These are phyloP conservation scores for Drosophila quinaria DNA, from an alignment of 2,888 invertebrate species.

Conservation along the genomic window DNA sequence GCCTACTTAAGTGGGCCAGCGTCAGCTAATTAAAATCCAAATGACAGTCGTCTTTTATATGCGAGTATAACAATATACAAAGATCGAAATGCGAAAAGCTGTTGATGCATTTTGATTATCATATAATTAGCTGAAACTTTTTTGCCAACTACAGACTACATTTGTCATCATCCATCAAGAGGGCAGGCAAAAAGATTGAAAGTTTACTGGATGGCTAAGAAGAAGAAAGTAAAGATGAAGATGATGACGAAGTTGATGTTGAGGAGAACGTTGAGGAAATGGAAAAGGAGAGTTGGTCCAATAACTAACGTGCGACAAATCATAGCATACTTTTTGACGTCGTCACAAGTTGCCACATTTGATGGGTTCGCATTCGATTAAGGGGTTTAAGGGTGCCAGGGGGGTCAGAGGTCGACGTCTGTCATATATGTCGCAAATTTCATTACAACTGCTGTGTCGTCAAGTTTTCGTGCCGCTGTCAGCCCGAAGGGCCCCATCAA, in stretches of 20 bases:
- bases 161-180: slow-evolving; percentile 72
- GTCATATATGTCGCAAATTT: slow-evolving; percentile 79
- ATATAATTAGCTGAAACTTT: slow-evolving; percentile 68
- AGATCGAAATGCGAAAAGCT: slow-evolving; percentile 17
- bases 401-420: slow-evolving; percentile 28
- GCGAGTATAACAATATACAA: not conserved
- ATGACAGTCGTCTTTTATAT: slow-evolving; percentile 49
- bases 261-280: not conserved
- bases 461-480: slow-evolving; percentile 77
- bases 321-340: slow-evolving; percentile 69
- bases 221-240: not conserved
- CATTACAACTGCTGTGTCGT: slow-evolving; percentile 78
- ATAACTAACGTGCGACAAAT: slow-evolving; percentile 62
- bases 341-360: slow-evolving; percentile 66
- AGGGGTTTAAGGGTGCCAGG: too few relatives aligned
- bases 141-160: slow-evolving; percentile 36
- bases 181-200: slow-evolving; percentile 20
- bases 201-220: slow-evolving; percentile 6
- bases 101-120: slow-evolving; percentile 72
- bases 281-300: slow-evolving; percentile 1
- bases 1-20: slow-evolving; percentile 47
- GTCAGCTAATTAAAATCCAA: slow-evolving; percentile 71
- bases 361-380: slow-evolving; percentile 19
- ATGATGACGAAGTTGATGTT: not conserved
- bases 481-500: slow-evolving; percentile 67